phyloP scores from a whole-genome alignment of 2,113 vertebrate genomes.

The Myanophis thanlyinensis region DNA sequence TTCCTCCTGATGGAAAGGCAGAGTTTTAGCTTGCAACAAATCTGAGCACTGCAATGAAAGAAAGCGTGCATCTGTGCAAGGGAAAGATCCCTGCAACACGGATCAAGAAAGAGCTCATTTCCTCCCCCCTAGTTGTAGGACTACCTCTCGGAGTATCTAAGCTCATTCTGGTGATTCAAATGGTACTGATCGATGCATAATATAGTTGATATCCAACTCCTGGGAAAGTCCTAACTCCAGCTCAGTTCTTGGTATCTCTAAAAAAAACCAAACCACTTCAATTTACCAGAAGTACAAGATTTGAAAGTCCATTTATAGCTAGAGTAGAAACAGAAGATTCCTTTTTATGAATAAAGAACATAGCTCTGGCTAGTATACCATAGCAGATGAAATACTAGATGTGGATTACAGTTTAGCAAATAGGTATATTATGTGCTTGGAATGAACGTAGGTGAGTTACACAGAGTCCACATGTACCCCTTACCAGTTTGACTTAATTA shows the following conservation, averaged over 20 bases:
- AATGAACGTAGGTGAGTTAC: background rate
- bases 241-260: background rate
- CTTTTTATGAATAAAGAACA: background rate
- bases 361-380: background rate
- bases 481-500: background rate
- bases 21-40: background rate
- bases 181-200: background rate
- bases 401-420: background rate
- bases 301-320: background rate
- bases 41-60: background rate
- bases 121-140: background rate
- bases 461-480: background rate
- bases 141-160: background rate
- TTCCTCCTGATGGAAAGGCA: background rate
- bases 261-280: background rate
- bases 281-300: background rate
- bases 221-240: background rate
- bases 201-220: background rate
- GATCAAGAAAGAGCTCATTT: background rate
- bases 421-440: background rate
- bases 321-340: background rate
- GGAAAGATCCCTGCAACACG: background rate
- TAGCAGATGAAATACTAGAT: background rate
- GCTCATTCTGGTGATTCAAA: background rate
- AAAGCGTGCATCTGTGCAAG: background rate